phyloP scores from a whole-genome alignment of 2,113 vertebrate genomes.

The Pterocles burchelli region DNA sequence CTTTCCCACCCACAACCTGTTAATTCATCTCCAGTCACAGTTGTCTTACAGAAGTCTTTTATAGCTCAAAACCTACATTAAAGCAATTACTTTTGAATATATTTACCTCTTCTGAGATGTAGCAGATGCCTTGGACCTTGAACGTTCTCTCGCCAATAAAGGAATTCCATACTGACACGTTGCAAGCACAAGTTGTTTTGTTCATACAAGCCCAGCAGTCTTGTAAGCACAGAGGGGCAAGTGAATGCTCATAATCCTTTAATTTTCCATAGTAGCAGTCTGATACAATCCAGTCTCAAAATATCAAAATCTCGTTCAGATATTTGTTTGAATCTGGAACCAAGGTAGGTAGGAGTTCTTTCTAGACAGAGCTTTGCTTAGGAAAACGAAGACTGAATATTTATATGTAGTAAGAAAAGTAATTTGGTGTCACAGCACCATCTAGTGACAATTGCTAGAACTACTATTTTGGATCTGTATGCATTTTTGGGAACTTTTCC shows the following conservation, averaged over 20 bases:
- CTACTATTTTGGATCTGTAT: background rate
- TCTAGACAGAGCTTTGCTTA: background rate
- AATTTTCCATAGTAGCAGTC: background rate
- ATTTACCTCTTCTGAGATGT: background rate
- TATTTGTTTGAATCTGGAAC: background rate
- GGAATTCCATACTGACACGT: background rate
- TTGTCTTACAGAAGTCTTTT: background rate
- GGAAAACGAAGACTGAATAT: background rate
- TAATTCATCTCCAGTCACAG: background rate
- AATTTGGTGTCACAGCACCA: background rate
- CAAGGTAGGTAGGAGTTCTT: background rate
- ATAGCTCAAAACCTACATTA: background rate
- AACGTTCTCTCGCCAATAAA: background rate
- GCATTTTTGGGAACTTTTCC: background rate
- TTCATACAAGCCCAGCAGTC: background rate
- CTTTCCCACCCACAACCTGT: background rate
- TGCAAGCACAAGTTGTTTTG: background rate
- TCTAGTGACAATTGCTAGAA: background rate
- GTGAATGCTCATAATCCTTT: background rate
- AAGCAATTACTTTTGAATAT: background rate
- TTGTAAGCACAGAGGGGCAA: background rate
- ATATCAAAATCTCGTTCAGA: background rate
- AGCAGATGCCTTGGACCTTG: background rate
- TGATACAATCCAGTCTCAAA: background rate
- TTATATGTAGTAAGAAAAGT: rapidly evolving